phyloP scores from a whole-genome alignment of 2,113 vertebrate genomes.

The Pantherophis guttatus region DNA sequence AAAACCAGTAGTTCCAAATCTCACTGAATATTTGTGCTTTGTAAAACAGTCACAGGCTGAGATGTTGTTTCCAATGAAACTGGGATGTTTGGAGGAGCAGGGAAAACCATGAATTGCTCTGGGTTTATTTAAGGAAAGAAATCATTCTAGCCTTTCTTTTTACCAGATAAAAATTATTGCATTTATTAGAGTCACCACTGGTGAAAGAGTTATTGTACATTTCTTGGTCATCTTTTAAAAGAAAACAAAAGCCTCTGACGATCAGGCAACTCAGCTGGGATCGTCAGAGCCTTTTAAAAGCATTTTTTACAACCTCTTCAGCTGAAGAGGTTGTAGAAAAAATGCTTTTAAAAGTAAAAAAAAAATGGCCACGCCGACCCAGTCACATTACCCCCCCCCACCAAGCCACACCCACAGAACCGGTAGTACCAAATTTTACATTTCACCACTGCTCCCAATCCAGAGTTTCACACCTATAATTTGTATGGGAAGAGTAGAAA shows the following conservation, averaged over 20 bases:
- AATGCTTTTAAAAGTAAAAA: too few species aligned
- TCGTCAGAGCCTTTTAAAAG: too few species aligned
- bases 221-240: not conserved
- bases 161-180: constrained; percentile 2
- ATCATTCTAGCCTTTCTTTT: constrained; percentile 18
- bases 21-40: constrained; percentile 47
- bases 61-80: constrained; percentile 69
- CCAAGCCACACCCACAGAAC: too few species aligned
- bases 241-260: too few species aligned
- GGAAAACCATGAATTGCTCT: not conserved
- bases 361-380: too few species aligned
- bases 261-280: too few species aligned
- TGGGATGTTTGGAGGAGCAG: constrained; percentile 41
- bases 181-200: not conserved
- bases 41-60: constrained; percentile 66
- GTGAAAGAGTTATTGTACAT: not conserved
- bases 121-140: not conserved
- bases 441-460: not conserved
- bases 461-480: not conserved
- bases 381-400: too few species aligned
- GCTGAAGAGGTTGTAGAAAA: too few species aligned
- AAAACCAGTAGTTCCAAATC: constrained; percentile 59
- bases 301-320: too few species aligned
- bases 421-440: too few species aligned
- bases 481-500: not conserved